Percentiles rank a stretch among this genome's conserved stretches.
Evolutionary conservation across 1,140 invertebrate genomes (phyloP).

Genomic region (Bombyx mandarina): DNA sequence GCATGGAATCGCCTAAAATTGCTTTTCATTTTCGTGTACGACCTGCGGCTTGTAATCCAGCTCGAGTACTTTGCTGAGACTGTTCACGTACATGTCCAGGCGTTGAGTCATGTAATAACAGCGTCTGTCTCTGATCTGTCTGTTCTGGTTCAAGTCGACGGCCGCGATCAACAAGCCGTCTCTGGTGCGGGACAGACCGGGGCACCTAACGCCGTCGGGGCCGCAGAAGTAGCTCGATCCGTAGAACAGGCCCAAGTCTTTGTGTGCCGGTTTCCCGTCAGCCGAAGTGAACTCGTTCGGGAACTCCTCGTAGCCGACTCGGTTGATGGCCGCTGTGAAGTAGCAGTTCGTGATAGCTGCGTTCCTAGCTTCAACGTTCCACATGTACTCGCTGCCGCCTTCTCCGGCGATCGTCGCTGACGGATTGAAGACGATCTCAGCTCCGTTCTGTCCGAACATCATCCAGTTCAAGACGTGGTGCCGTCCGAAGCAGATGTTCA

Average conservation of each 20-base stretch:
- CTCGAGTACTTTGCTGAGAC: constrained; percentile 47
- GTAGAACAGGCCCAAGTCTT: constrained; percentile 96
- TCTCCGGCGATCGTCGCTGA: constrained; percentile 87
- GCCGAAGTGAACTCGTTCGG: constrained; percentile 91
- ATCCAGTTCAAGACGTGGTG: constrained; percentile 99
- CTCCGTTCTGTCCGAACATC: constrained; percentile 97
- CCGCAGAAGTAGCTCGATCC: constrained; percentile 96
- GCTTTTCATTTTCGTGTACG: constrained; percentile 33
- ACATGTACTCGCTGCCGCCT: constrained; percentile 91
- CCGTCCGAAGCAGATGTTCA: constrained; percentile 98
- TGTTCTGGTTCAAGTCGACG: constrained; percentile 94
- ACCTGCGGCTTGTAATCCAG: constrained; percentile 57
- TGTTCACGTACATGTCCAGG: constrained; percentile 89
- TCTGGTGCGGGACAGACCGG: constrained; percentile 86
- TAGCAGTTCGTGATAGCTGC: constrained; percentile 97
- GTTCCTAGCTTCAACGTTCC: constrained; percentile 86
- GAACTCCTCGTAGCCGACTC: constrained; percentile 90
- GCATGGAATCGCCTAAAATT: not conserved
- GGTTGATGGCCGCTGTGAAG: constrained; percentile 95
- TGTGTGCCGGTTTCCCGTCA: constrained; percentile 91
- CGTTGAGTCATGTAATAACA: constrained; percentile 97
- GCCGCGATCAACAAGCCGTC: constrained; percentile 94
- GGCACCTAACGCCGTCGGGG: constrained; percentile 93
- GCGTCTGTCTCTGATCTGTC: constrained; percentile 95
- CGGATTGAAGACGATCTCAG: constrained; percentile 99